Base-by-base conservation (phyloP, 2,113 vertebrate species). In the Entosphenus tridentatus region DNA sequence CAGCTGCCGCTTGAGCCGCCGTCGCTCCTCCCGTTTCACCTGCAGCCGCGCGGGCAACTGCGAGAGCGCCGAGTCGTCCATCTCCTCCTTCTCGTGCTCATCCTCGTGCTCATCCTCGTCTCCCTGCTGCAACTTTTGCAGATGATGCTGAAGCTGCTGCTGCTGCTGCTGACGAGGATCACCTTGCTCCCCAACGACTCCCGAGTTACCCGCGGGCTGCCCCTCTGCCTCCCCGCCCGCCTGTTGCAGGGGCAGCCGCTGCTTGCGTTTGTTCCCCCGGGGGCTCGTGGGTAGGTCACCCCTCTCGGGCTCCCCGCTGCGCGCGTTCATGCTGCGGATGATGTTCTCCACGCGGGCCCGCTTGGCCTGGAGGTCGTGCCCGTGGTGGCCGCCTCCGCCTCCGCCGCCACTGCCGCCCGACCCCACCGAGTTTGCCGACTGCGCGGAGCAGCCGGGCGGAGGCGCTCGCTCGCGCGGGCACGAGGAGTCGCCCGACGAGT, bases 281-380 rank as follows among this genome's bases (percentile, higher is more conserved):
- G 62, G 62, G 10, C 62, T 65, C n/a, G 62, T 65, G 62, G 62
- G n/a, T 39, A 5, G 39, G 39, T 39, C 39, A 39, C 39, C 39
- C 39, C 39, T 39, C 21, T 21, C 62, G 10, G n/a, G 62, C 9
- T 65, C 62, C 62, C 10, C 62, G 9, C n/a, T 65, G 10, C 62
- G 62, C n/a, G 62, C 62, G 21, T 65, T 65, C 62, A 65, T 65
- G 62, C 62, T 65, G 62, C 62, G 62, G 62, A 65, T 65, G 62
- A 65, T 65, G 62, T 65, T 65, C 62, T 65, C 62, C 2, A 65
- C 62, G 10, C 62, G 62, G 10, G 62, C 62, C 8, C 62, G 62
- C 21, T 65, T 65, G 9, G 62, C 62, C 21, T 65, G 62, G n/a
- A 65, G n/a, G 62, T 65, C 10, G 21, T 16, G 21, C 21, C 62